phyloP scores from a whole-genome alignment of 1,140 invertebrate genomes.

The Heliconius hewitsoni region DNA sequence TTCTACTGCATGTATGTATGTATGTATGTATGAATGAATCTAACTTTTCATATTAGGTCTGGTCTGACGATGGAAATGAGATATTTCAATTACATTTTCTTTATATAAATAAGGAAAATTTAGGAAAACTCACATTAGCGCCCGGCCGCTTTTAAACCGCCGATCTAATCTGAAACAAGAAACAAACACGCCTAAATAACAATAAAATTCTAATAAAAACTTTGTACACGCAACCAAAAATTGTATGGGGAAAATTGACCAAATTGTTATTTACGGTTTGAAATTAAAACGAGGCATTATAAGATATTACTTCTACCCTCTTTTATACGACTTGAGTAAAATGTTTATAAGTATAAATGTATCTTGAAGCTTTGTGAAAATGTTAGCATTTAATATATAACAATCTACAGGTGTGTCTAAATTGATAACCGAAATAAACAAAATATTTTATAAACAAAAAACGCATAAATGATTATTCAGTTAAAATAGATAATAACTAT shows the following conservation, averaged over 20 bases:
- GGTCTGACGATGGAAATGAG: constrained; percentile 19
- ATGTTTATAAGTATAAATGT: background rate
- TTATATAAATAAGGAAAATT: constrained; percentile 65
- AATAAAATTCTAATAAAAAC: constrained; percentile 81
- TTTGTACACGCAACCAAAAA: constrained; percentile 77
- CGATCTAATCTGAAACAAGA: constrained; percentile 80
- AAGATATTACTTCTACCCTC: constrained; percentile 66
- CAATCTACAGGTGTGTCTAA: no score
- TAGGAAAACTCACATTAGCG: constrained; percentile 78
- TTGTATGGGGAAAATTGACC: constrained; percentile 76
- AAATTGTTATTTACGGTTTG: constrained; percentile 79
- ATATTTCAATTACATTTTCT: constrained; percentile 62
- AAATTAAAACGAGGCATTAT: constrained; percentile 76
- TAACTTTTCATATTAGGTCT: constrained; percentile 33
- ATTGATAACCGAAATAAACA: no score
- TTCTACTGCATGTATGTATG: constrained; percentile 34
- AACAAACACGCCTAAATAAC: constrained; percentile 81
- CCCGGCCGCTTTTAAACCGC: constrained; percentile 74
- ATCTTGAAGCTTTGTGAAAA: background rate
- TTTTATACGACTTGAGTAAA: constrained; percentile 35
- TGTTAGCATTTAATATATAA: no score
- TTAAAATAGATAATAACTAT: no score
- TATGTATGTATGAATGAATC: constrained; percentile 8
- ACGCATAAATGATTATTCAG: no score
- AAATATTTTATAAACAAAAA: no score